These are phyloP conservation scores for Eira barbara DNA, from an alignment of 2,113 vertebrate genomes.

Conservation along the genomic window DNA sequence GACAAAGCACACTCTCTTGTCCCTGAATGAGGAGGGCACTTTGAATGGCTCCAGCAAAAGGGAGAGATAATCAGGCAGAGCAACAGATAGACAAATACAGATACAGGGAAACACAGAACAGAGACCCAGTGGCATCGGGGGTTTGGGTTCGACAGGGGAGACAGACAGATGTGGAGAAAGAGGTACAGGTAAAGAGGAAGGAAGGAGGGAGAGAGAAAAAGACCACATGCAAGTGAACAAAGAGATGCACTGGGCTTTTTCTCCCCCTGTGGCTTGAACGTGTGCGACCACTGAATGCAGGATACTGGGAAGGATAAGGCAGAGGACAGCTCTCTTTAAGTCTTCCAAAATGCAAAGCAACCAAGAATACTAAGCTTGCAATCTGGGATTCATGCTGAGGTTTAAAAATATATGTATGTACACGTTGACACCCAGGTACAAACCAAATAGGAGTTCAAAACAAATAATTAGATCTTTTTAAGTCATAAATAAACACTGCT, in stretches of 20 bases:
- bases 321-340: neutral
- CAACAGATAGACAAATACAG: neutral
- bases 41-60: neutral
- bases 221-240: too few relatives aligned
- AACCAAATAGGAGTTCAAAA: conserved; percentile 6
- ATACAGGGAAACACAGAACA: neutral
- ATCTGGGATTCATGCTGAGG: neutral
- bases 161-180: neutral
- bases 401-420: neutral
- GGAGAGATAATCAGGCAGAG: neutral
- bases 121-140: neutral
- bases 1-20: neutral
- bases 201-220: too few relatives aligned
- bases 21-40: neutral
- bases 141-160: neutral
- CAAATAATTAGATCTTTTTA: neutral
- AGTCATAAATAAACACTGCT: neutral
- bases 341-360: conserved; percentile 15
- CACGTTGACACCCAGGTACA: neutral
- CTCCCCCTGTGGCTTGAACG: neutral
- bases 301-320: accelerated
- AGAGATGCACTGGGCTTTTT: neutral
- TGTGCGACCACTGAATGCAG: neutral
- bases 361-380: neutral
- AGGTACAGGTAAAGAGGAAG: neutral